A percentile compares a stretch with the other conserved stretches of the same genome.
Conservation (phyloP, 2,888 invertebrate genomes). For the Coecobrya sp. region DNA sequence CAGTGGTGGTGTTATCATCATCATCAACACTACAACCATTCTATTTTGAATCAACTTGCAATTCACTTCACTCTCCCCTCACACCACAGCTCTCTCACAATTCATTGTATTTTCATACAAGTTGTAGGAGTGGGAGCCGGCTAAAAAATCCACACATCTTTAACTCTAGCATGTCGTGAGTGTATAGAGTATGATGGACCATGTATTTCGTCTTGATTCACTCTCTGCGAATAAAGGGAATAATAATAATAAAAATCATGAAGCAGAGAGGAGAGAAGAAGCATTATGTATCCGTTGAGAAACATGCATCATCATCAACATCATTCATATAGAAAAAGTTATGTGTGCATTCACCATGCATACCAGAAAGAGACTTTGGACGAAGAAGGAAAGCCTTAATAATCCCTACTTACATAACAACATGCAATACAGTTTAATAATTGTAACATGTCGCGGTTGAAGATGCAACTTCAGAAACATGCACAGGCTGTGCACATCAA, state of each 20-base stretch:
- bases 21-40: background rate
- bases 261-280: constrained; percentile 3
- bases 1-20: constrained; percentile 2
- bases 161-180: constrained; percentile 4
- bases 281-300: constrained; percentile 28
- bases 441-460: no score
- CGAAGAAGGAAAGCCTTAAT: background rate
- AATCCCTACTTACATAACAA: no score
- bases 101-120: no score
- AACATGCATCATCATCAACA: background rate
- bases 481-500: no score
- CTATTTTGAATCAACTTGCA: constrained; percentile 35
- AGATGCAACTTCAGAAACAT: no score
- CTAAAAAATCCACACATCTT: constrained; percentile 10
- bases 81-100: background rate
- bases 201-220: no score
- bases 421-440: background rate
- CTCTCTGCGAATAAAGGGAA: no score
- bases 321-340: constrained; percentile 37
- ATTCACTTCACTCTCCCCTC: constrained; percentile 17
- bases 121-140: constrained; percentile 11
- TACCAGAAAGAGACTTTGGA: no score
- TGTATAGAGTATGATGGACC: no score
- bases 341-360: constrained; percentile 25
- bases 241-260: constrained; percentile 53